phyloP scores from a whole-genome alignment of 2,888 invertebrate species.

The Lathronympha strigana region DNA sequence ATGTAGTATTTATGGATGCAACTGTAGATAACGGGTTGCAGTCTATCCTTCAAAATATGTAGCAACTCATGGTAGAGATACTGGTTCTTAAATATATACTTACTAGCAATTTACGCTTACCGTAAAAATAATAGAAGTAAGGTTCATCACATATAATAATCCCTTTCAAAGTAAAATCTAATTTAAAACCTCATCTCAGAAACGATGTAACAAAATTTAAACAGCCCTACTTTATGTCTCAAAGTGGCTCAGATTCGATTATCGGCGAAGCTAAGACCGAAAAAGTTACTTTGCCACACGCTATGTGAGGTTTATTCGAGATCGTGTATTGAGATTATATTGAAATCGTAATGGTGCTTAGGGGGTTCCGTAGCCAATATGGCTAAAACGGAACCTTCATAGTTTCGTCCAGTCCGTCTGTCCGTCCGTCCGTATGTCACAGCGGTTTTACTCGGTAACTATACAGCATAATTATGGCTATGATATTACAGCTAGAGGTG shows the following conservation, averaged over 20 bases:
- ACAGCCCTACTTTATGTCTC: constrained; percentile 31
- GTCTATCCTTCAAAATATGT: too few species aligned
- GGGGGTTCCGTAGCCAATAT: too few species aligned
- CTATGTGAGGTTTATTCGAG: not conserved
- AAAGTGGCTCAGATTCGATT: constrained; percentile 34
- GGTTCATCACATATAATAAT: not conserved
- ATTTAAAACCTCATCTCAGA: constrained; percentile 29
- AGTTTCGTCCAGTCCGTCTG: too few species aligned
- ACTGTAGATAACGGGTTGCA: too few species aligned
- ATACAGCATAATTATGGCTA: too few species aligned
- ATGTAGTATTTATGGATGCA: too few species aligned
- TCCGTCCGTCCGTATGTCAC: too few species aligned
- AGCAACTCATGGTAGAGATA: too few species aligned
- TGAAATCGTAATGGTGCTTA: not conserved
- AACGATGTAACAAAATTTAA: constrained; percentile 27
- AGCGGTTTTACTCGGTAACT: too few species aligned
- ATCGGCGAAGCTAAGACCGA: constrained; percentile 30
- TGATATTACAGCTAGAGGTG: too few species aligned
- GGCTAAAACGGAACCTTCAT: too few species aligned
- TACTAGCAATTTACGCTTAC: not conserved
- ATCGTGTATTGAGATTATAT: not conserved
- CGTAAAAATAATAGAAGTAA: not conserved
- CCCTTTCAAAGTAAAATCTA: constrained; percentile 4
- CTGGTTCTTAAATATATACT: too few species aligned
- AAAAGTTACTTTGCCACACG: constrained; percentile 18